phyloP scores from a whole-genome alignment of 2,113 vertebrate species.

The Paracanthobrama guichenoti region DNA sequence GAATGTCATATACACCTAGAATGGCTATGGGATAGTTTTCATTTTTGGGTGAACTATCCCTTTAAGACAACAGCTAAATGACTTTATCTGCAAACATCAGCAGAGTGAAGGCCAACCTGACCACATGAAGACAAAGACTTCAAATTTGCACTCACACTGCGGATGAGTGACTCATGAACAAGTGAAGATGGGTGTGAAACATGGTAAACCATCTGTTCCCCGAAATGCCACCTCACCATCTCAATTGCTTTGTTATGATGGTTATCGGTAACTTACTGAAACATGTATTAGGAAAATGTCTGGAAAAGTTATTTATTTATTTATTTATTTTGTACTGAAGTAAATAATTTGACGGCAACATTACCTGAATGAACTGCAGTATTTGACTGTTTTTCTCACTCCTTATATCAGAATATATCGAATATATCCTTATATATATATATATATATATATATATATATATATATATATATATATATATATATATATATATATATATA shows the following conservation, averaged over 20 bases:
- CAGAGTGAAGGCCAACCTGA: background rate
- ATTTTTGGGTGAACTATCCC: no score
- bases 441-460: no score
- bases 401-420: background rate
- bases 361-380: background rate
- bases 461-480: no score
- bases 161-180: conserved; percentile 16
- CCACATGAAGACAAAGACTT: conserved; percentile 1
- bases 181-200: background rate
- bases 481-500: no score
- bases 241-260: background rate
- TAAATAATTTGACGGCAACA: background rate
- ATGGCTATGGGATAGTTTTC: no score
- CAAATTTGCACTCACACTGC: background rate
- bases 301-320: background rate
- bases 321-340: background rate
- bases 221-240: background rate
- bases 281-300: background rate
- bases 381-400: background rate
- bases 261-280: background rate
- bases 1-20: no score
- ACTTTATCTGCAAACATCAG: conserved; percentile 7
- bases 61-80: background rate
- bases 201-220: background rate
- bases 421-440: no score